Conservation (phyloP, 2,797 vertebrate genomes). For the Peromyscus melanophrys region DNA sequence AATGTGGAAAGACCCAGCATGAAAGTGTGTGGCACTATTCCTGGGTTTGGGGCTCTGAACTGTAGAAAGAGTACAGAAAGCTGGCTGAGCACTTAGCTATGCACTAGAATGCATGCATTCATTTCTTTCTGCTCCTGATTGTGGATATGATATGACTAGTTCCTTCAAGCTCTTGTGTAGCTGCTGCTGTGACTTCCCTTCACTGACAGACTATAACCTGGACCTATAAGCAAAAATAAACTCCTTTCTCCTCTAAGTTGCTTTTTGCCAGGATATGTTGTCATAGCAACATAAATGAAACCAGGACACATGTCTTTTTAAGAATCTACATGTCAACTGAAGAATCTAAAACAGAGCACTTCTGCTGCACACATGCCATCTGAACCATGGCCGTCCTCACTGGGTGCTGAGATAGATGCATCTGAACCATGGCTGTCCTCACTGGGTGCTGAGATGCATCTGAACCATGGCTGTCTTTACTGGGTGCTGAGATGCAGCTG, state of each 20-base stretch:
- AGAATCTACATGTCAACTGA: conserved; percentile 40
- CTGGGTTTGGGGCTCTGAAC: not conserved
- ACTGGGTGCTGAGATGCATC: too few relatives aligned
- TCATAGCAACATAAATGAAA: not conserved
- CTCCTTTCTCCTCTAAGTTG: not conserved
- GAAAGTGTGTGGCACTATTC: not conserved
- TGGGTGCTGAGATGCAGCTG: too few relatives aligned
- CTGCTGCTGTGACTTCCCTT: not conserved
- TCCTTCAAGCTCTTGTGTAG: not conserved
- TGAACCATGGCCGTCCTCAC: not conserved
- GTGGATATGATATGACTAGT: not conserved
- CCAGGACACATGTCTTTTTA: not conserved
- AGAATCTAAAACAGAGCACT: not conserved
- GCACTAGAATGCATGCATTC: not conserved
- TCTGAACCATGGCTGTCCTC: too few relatives aligned
- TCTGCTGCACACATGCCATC: not conserved
- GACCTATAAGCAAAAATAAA: not conserved
- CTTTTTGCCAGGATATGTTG: not conserved
- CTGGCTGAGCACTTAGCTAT: not conserved
- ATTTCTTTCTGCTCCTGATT: not conserved
- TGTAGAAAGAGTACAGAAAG: not conserved
- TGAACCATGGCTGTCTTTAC: too few relatives aligned
- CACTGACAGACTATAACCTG: not conserved
- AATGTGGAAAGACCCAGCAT: not conserved
- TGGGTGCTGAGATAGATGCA: not conserved